phyloP scores from a whole-genome alignment of 2,113 vertebrate genomes.

The Furnarius figulus region DNA sequence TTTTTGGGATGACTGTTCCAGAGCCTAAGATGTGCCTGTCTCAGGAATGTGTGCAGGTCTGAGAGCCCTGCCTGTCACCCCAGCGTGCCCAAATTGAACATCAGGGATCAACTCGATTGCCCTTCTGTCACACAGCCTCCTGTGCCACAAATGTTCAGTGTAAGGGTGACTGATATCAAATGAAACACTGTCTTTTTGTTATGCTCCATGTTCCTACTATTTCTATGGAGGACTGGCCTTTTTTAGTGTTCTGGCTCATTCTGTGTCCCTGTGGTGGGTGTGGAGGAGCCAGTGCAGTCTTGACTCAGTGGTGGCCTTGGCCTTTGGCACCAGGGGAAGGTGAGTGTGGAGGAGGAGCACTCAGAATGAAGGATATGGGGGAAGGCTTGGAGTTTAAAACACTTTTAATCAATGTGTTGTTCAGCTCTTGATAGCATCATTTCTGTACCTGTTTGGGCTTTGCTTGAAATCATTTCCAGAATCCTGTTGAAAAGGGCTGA shows the following conservation, averaged over 20 bases:
- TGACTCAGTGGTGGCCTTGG: neutral
- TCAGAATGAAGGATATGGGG: neutral
- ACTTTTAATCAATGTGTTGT: fast-evolving
- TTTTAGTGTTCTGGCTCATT: neutral
- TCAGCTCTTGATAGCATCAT: neutral
- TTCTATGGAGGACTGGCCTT: neutral
- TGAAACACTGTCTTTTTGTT: neutral
- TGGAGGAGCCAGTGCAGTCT: neutral
- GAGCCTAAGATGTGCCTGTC: neutral
- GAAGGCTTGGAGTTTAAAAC: neutral
- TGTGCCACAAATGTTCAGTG: neutral
- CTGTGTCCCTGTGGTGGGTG: neutral
- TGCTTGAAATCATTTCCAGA: neutral
- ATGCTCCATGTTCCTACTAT: neutral
- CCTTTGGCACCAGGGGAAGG: neutral
- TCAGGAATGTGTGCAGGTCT: neutral
- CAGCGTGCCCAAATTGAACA: fast-evolving
- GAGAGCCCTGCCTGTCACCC: neutral
- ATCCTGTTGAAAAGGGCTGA: fast-evolving
- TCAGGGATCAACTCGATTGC: neutral
- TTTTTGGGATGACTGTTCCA: neutral
- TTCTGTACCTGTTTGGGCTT: neutral
- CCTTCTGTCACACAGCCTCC: neutral
- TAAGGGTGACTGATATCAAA: neutral
- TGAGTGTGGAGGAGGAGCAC: fast-evolving